A percentile compares a stretch with the other conserved stretches of the same genome.
Evolutionary conservation across 2,888 invertebrate genomes (phyloP).

Genomic region (Malachius bipustulatus): DNA sequence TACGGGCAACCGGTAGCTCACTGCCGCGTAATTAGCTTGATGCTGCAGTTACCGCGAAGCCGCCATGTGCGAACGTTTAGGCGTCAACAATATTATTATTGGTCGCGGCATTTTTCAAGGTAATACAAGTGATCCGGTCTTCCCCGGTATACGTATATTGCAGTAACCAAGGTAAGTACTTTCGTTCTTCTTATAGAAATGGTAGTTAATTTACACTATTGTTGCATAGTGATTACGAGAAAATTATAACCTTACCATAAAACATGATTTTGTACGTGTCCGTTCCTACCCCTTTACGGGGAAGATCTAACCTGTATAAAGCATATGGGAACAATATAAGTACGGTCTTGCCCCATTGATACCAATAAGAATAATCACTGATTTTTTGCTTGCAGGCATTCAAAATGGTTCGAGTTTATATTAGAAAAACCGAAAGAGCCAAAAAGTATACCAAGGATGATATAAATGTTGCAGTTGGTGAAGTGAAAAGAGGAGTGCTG

Average conservation of each 20-base stretch:
- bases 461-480: conserved; percentile 3
- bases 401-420: conserved; percentile 2
- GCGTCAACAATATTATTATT: background rate
- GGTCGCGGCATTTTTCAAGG: background rate
- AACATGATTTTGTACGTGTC: background rate
- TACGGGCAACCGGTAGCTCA: background rate
- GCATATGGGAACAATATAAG: no score
- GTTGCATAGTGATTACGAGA: conserved; percentile 1
- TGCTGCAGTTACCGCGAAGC: background rate
- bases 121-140: background rate
- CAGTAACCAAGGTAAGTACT: background rate
- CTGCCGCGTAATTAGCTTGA: background rate
- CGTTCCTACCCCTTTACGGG: conserved; percentile 1
- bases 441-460: conserved; percentile 5
- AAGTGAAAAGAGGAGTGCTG: background rate
- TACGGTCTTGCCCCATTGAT: no score
- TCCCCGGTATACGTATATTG: background rate
- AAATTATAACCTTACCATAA: background rate
- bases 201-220: background rate
- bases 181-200: background rate
- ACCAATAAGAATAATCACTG: no score
- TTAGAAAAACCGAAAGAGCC: background rate
- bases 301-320: no score
- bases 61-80: background rate
- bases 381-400: no score